Conservation (phyloP, 2,888 invertebrate genomes). For the Andrena fulva region DNA sequence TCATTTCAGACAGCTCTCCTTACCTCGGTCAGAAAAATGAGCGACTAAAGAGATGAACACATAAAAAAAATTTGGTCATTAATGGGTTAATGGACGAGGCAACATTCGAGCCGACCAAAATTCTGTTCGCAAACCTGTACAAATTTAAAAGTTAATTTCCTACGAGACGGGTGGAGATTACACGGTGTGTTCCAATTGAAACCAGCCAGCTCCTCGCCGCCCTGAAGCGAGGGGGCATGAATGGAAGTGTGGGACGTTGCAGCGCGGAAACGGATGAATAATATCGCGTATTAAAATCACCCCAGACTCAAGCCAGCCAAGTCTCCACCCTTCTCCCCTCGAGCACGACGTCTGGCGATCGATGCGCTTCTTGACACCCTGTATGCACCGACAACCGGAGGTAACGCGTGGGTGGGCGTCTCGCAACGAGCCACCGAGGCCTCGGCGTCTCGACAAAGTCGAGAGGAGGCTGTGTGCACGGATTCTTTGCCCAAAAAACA, state of each 20-base stretch:
- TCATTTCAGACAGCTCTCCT: no score
- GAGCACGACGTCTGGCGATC: conserved; percentile 35
- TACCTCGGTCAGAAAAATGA: no score
- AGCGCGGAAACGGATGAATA: conserved; percentile 39
- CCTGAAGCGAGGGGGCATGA: conserved; percentile 2
- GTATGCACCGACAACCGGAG: conserved; percentile 55
- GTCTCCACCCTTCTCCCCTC: background rate
- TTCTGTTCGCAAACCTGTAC: background rate
- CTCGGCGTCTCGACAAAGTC: conserved; percentile 44
- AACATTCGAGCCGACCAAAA: background rate
- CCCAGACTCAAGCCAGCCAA: conserved; percentile 41
- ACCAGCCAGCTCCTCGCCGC: conserved; percentile 3
- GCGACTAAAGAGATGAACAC: no score
- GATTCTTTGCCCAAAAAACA: conserved; percentile 67
- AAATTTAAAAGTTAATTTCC: conserved; percentile 5
- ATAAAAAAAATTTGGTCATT: no score
- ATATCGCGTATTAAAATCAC: conserved; percentile 60
- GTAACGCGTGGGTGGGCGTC: conserved; percentile 70
- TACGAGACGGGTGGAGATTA: background rate
- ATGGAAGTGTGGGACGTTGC: conserved; percentile 14
- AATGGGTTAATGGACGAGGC: no score
- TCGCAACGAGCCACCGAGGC: conserved; percentile 48
- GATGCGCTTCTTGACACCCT: conserved; percentile 64
- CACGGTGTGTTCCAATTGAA: conserved; percentile 24
- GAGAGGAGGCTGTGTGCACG: conserved; percentile 6